Conservation (phyloP, 2,797 vertebrate species). For the Crocodylus rhombifer region DNA sequence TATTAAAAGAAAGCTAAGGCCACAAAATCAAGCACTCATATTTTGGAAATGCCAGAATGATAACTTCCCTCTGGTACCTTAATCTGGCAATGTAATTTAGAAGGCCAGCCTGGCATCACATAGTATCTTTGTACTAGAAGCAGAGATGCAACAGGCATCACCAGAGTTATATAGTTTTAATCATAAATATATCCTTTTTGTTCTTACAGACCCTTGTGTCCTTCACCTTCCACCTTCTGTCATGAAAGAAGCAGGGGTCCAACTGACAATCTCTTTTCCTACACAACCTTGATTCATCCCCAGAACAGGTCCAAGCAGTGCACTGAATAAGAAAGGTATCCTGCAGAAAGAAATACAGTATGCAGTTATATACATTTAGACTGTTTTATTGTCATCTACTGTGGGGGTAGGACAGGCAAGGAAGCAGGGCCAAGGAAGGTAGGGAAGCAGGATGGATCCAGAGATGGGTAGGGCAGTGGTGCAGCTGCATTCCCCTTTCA, state of each 20-base stretch:
- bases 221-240: not conserved
- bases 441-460: too few species aligned
- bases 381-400: too few species aligned
- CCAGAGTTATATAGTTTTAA: too few species aligned
- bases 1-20: not conserved
- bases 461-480: too few species aligned
- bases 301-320: not conserved
- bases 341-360: not conserved
- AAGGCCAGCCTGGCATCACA: not conserved
- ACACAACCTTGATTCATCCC: not conserved
- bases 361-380: not conserved
- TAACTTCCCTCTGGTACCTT: not conserved
- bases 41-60: not conserved
- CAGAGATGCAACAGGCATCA: rapidly evolving
- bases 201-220: not conserved
- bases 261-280: not conserved
- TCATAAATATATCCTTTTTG: not conserved
- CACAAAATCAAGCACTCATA: not conserved
- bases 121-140: not conserved
- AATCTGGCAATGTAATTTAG: not conserved
- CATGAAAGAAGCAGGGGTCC: not conserved
- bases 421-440: too few species aligned
- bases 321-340: not conserved
- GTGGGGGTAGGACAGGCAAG: too few species aligned
- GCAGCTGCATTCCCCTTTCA: too few species aligned